phyloP scores from a whole-genome alignment of 2,888 invertebrate genomes.

The Drosophila niveifrons region DNA sequence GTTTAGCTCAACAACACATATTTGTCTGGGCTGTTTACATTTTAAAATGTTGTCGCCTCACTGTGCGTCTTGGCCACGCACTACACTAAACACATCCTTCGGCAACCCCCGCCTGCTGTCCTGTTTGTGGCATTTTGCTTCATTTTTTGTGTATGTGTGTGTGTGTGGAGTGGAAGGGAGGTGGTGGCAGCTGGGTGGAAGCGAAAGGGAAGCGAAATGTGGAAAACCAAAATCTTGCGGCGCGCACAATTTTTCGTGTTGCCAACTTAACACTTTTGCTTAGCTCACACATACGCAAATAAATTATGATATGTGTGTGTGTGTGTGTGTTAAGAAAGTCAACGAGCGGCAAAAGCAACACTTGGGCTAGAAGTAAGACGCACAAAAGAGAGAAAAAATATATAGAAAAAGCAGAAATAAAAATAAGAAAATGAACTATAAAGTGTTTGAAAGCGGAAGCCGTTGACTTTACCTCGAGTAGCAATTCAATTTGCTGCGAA shows the following conservation, averaged over 20 bases:
- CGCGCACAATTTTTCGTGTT: constrained; percentile 74
- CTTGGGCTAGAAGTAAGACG: constrained; percentile 47
- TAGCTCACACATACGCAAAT: constrained; percentile 55
- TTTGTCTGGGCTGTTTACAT: not conserved
- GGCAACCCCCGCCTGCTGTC: not conserved
- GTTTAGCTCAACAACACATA: not conserved
- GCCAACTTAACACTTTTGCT: constrained; percentile 80
- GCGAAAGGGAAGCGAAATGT: constrained; percentile 16
- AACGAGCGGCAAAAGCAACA: constrained; percentile 74
- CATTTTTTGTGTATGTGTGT: constrained; percentile 20
- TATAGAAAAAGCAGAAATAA: constrained; percentile 2
- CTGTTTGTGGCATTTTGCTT: constrained; percentile 1
- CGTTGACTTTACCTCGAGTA: constrained; percentile 65
- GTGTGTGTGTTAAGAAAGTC: constrained; percentile 53
- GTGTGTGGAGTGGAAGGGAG: not conserved
- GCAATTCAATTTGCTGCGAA: constrained; percentile 72
- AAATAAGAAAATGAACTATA: constrained; percentile 58
- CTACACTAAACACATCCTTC: not conserved
- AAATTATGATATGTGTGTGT: constrained; percentile 54
- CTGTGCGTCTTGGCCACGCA: constrained; percentile 40
- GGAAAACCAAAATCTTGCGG: constrained; percentile 74
- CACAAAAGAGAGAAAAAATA: constrained; percentile 24
- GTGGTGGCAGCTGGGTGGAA: not conserved
- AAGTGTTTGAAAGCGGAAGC: constrained; percentile 66
- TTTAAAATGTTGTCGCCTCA: constrained; percentile 19